Evolutionary conservation across 2,888 invertebrate genomes (phyloP), one percentile per base, ranked within the genome.

Genomic region (Plutella xylostella): DNA sequence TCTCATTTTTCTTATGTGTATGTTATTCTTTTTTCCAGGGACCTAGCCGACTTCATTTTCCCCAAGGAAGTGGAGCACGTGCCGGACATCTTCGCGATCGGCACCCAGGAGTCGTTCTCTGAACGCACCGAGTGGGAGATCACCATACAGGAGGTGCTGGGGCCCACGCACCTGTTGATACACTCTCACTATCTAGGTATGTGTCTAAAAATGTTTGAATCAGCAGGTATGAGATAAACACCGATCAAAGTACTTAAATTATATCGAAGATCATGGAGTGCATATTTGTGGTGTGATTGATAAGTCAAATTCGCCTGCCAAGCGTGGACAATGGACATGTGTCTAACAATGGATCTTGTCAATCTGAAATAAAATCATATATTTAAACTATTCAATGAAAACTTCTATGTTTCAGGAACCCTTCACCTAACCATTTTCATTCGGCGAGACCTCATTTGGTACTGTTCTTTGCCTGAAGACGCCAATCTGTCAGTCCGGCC

Each of bases 391-490:
- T n/a, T n/a, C n/a, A n/a, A n/a, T n/a, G n/a, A n/a, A n/a, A n/a
- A n/a, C n/a, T n/a, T n/a, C n/a, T 37, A 37, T 41, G 48, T 45
- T 47, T 48, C 76, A 85, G 91, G 91, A 43, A 96, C 96, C 42
- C 85, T 98, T 33, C 96, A 97, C 70, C 80, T 97, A 48, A 91
- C 92, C 45, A 85, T 98, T 50, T 97, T 95, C 69, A 86, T 98
- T 56, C 85, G 96, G 44, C 86, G 97, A 52, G 97, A 98, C 72
- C 87, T 98, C 12, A 92, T 98, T 51, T 98, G 98, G 98, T 97
- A 93, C 65, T 96, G 96, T 67, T 97, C 97, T 55, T 88, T 93
- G 1, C 92, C 96, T 0, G 96, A 97, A 77, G 96, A 96, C 55
- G 91, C 92, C 1, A 90, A 89, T 56, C 86, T 95, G 49, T 94